Base-by-base conservation (phyloP, 2,113 vertebrate genomes). In the Platichthys flesus region DNA sequence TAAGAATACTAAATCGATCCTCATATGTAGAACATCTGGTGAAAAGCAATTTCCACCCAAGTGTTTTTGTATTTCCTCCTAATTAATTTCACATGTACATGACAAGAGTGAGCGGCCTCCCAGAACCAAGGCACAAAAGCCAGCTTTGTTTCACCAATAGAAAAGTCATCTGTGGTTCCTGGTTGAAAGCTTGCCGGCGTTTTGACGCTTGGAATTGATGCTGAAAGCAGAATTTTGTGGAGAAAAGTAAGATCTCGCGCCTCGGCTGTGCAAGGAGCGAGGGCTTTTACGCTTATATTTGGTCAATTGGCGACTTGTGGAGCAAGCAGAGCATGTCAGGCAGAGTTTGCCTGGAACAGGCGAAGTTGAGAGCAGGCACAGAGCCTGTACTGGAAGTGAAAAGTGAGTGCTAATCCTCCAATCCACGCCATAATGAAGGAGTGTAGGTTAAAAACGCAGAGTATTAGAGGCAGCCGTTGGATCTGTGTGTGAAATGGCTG, bases 51-150 rank as follows among this genome's bases (percentile, higher is more conserved):
- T 94, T 95, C 93, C 94, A 95, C 91, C 90, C 90, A 88, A 95
- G 94, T 94, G 93, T 94, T 95, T 95, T 94, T 94, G 93, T 95
- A 94, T 94, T 94, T 95, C 95, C 93, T 94, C 92, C 88, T 95
- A 94, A 94, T 95, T 94, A 94, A 95, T 94, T 95, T 94, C 93
- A 94, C 91, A 94, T 95, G 95, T 94, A 94, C 90, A 93, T 93
- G 92, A 94, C 93, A 93, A 94, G 93, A 90, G 86, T 63, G 86
- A 92, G 89, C 88, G 89, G 93, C 92, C 93, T 94, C 93, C 92
- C 91, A 93, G 90, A 92, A 93, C 89, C 84, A 26, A 74, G 78
- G 78, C 90, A 95, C 94, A 95, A 94, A 94, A 94, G 93, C 88
- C 90, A 79, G 92, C 94, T 94, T 94, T 95, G 94, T 94, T 93